Conservation (phyloP, 2,888 invertebrate species). For the Clostera curtula region DNA sequence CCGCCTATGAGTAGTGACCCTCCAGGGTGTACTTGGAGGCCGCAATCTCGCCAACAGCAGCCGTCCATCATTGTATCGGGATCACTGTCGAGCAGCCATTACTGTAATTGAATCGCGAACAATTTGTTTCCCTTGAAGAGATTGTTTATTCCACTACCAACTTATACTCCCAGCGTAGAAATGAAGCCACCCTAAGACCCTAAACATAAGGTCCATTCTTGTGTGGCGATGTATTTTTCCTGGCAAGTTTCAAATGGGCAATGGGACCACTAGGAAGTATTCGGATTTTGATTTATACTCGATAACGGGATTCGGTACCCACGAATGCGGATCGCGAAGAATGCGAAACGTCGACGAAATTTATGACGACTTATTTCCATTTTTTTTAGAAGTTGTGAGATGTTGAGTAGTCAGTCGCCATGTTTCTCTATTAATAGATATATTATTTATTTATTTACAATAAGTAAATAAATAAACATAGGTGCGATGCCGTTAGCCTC, state of each 20-base stretch:
- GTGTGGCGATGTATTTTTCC: conserved; percentile 4
- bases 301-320: conserved; percentile 26
- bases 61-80: conserved; percentile 13
- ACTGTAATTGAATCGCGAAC: conserved; percentile 45
- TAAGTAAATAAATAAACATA: no score
- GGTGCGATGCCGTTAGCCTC: no score
- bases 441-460: no score
- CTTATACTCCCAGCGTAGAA: conserved; percentile 2
- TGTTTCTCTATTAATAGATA: neutral
- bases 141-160: conserved; percentile 39
- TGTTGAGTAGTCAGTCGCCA: neutral
- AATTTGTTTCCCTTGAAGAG: conserved; percentile 47
- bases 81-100: conserved; percentile 27
- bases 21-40: neutral
- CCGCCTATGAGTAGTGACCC: no score
- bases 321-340: conserved; percentile 21
- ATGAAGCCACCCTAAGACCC: conserved; percentile 4
- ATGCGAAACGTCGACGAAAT: conserved; percentile 17
- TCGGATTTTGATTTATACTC: conserved; percentile 31
- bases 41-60: neutral
- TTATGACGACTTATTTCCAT: conserved; percentile 22
- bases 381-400: conserved; percentile 12
- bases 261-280: conserved; percentile 20
- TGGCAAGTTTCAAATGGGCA: conserved; percentile 8
- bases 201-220: conserved; percentile 10